phyloP scores from a whole-genome alignment of 2,113 vertebrate species.

The Phocoena sinus region DNA sequence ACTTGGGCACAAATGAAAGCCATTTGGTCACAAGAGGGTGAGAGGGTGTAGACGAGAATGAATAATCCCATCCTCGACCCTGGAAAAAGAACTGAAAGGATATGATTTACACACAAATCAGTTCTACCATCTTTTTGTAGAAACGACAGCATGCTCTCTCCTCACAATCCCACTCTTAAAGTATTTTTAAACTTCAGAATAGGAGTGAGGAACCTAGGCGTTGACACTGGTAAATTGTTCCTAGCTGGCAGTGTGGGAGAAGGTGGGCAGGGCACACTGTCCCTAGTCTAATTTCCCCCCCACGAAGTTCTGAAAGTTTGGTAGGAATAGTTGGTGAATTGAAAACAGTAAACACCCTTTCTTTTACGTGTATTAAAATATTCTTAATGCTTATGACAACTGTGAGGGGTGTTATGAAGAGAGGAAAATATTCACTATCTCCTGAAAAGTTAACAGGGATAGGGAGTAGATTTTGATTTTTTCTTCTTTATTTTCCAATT shows the following conservation, averaged over 20 bases:
- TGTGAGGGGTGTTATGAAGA: background rate
- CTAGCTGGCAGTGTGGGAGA: background rate
- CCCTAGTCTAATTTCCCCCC: background rate
- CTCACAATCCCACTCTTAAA: background rate
- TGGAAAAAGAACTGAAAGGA: constrained; percentile 13
- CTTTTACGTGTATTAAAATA: background rate
- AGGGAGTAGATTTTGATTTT: background rate
- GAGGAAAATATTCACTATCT: background rate
- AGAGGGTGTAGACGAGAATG: background rate
- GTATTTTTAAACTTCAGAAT: constrained; percentile 40
- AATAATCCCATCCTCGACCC: background rate
- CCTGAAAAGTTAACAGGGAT: background rate
- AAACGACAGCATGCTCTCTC: constrained; percentile 33
- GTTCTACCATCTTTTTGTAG: constrained; percentile 38
- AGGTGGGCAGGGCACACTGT: background rate
- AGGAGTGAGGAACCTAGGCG: background rate
- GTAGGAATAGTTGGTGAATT: background rate
- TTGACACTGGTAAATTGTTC: background rate
- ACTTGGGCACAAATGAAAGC: background rate
- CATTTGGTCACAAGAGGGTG: background rate
- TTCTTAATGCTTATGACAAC: background rate
- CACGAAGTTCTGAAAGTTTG: background rate
- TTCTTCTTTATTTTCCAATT: background rate
- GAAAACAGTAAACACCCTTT: background rate
- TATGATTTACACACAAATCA: constrained; percentile 32